Percentiles rank a stretch among this genome's conserved stretches.
phyloP scores from a whole-genome alignment of 2,888 invertebrate species.

The Lasioglossum calceatum region DNA sequence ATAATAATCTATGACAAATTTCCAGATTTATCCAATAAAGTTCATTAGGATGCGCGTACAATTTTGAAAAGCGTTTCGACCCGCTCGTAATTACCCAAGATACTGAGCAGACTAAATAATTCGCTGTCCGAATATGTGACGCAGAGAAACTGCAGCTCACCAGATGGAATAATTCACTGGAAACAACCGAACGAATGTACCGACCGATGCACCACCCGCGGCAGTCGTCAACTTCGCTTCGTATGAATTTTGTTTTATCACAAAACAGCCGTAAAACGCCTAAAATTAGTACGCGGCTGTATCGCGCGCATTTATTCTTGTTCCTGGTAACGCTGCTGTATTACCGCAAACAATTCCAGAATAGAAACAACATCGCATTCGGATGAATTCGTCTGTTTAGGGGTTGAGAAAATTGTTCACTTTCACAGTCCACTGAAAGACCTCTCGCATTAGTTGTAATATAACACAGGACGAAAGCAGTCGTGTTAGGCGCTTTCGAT shows the following conservation, averaged over 20 bases:
- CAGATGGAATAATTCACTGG: conserved; percentile 22
- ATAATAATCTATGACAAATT: background rate
- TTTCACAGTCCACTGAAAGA: conserved; percentile 53
- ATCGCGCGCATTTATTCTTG: conserved; percentile 28
- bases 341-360: conserved; percentile 1
- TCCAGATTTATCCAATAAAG: background rate
- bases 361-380: conserved; percentile 19
- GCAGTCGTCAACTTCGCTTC: conserved; percentile 34
- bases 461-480: background rate
- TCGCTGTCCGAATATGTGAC: background rate
- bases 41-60: background rate
- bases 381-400: conserved; percentile 38
- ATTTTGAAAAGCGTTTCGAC: background rate
- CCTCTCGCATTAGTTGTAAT: background rate
- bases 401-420: conserved; percentile 36
- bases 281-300: conserved; percentile 33
- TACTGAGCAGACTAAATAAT: background rate
- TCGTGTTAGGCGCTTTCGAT: background rate
- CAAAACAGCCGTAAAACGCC: conserved; percentile 33
- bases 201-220: conserved; percentile 5
- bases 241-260: conserved; percentile 36
- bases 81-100: background rate
- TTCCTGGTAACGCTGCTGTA: background rate
- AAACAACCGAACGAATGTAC: conserved; percentile 27
- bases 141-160: background rate